Conservation (phyloP, 2,888 invertebrate genomes). For the Sisyra terminalis region DNA sequence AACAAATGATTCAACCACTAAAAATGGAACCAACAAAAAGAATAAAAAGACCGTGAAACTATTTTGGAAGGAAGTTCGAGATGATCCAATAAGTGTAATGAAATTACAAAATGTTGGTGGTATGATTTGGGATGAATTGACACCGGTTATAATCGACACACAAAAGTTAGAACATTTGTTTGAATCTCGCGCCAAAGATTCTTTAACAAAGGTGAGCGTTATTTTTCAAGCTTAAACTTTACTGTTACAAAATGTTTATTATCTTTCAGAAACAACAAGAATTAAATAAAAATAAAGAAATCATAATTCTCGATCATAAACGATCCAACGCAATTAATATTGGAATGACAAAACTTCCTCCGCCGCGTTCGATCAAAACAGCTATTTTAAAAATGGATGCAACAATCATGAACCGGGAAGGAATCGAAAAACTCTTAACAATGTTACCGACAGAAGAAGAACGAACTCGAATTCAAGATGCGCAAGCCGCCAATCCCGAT, state of each 20-base stretch:
- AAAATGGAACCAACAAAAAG: conserved; percentile 47
- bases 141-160: conserved; percentile 71
- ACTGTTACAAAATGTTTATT: too few species aligned
- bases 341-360: conserved; percentile 96
- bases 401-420: conserved; percentile 93
- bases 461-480: conserved; percentile 88
- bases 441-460: conserved; percentile 98
- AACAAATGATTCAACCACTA: conserved; percentile 18
- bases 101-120: conserved; percentile 34
- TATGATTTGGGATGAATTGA: conserved; percentile 85
- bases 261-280: conserved; percentile 59
- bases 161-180: conserved; percentile 91
- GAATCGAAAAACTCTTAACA: conserved; percentile 91
- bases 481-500: conserved; percentile 82
- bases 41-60: conserved; percentile 94
- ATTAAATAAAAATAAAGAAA: conserved; percentile 72
- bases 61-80: conserved; percentile 93
- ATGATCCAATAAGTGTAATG: conserved; percentile 47
- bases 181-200: conserved; percentile 90
- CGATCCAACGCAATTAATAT: conserved; percentile 99
- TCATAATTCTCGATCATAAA: conserved; percentile 90
- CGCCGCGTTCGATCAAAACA: conserved; percentile 94
- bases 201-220: conserved; percentile 70
- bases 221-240: too few species aligned
- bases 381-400: conserved; percentile 99